These are phyloP conservation scores for Melierax canorus DNA, from an alignment of 2,113 vertebrate species.

Conservation along the genomic window DNA sequence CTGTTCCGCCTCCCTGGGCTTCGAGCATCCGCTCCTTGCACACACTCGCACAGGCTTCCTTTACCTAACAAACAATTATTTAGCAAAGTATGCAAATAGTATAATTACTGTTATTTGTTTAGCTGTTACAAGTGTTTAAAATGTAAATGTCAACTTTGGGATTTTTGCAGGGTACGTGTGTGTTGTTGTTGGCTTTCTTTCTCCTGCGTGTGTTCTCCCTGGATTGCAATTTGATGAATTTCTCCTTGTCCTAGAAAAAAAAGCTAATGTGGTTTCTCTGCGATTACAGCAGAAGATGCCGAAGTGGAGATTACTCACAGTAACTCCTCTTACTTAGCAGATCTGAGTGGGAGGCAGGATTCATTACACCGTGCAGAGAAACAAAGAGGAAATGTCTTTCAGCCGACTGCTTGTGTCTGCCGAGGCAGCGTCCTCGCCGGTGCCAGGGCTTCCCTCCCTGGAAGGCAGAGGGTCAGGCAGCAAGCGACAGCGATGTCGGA, in stretches of 20 bases:
- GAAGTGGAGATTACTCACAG: conserved; percentile 34
- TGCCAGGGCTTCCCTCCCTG: conserved; percentile 12
- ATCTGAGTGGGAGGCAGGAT: conserved; percentile 65
- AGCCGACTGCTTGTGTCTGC: conserved; percentile 4
- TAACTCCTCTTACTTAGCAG: conserved; percentile 39
- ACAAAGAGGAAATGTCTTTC: conserved; percentile 44
- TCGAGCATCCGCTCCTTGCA: background rate
- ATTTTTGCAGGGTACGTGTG: background rate
- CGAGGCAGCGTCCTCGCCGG: background rate
- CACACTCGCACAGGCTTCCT: background rate
- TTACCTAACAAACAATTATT: conserved; percentile 62
- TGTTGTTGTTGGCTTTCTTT: background rate
- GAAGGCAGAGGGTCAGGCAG: background rate
- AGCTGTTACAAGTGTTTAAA: conserved; percentile 71
- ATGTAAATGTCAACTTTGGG: conserved; percentile 72
- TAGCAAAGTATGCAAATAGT: conserved; percentile 73
- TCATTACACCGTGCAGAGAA: conserved; percentile 51
- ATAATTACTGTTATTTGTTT: conserved; percentile 78
- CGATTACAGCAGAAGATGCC: conserved; percentile 14
- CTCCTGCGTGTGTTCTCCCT: background rate
- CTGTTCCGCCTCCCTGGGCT: background rate
- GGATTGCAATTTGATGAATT: conserved; percentile 61
- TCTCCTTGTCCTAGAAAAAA: conserved; percentile 35
- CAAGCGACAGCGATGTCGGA: rapidly evolving
- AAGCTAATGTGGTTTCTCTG: conserved; percentile 21